These are phyloP conservation scores for Galerucella nymphaeae DNA, from an alignment of 2,888 invertebrate species.

Conservation along the genomic window DNA sequence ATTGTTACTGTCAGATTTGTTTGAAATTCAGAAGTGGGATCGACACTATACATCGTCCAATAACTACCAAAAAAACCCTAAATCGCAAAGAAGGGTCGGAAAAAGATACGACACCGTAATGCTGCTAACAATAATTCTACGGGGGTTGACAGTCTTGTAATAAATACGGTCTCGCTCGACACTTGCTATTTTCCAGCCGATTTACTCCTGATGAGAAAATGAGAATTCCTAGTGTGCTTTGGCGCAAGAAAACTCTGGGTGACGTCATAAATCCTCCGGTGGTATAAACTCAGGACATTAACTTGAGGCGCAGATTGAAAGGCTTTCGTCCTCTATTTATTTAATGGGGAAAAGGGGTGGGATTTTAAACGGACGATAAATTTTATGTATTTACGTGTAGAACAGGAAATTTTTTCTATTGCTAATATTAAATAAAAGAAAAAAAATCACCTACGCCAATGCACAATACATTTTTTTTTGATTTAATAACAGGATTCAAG, in stretches of 20 bases:
- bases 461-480: background rate
- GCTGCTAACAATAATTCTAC: constrained; percentile 64
- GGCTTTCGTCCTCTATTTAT: constrained; percentile 39
- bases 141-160: constrained; percentile 63
- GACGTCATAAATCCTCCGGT: constrained; percentile 53
- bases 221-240: constrained; percentile 60
- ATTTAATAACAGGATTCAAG: background rate
- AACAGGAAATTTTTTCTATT: background rate
- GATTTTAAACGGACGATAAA: background rate
- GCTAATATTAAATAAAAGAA: background rate
- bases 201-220: constrained; percentile 65
- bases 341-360: constrained; percentile 8
- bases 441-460: background rate
- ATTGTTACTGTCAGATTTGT: background rate
- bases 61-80: constrained; percentile 14
- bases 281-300: constrained; percentile 42
- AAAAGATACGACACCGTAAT: constrained; percentile 34
- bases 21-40: background rate
- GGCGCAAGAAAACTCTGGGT: constrained; percentile 57
- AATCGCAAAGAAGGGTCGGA: constrained; percentile 9
- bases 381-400: constrained; percentile 4
- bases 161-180: constrained; percentile 63
- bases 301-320: constrained; percentile 39
- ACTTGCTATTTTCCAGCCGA: constrained; percentile 65
- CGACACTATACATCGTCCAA: background rate